Evolutionary conservation across 2,888 invertebrate species (phyloP).

Genomic region (Epirrhoe alternata): DNA sequence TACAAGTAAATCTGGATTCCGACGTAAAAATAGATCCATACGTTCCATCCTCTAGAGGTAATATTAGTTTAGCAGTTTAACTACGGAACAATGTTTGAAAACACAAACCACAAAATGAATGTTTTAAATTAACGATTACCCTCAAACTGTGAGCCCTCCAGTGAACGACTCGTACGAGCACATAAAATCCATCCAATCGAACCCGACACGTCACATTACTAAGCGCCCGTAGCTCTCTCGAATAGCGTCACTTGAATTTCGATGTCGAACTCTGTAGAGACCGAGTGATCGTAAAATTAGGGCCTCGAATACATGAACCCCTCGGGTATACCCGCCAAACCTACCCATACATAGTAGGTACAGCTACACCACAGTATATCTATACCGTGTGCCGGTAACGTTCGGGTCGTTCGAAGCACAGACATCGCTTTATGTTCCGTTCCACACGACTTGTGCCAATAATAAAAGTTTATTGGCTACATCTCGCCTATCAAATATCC

Average conservation of each 20-base stretch:
- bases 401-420: constrained; percentile 42
- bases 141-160: constrained; percentile 64
- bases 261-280: constrained; percentile 72
- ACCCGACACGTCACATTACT: constrained; percentile 77
- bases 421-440: constrained; percentile 56
- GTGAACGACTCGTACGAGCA: constrained; percentile 63
- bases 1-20: neutral
- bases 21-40: neutral
- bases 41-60: neutral
- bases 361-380: constrained; percentile 40
- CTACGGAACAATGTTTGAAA: constrained; percentile 31
- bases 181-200: constrained; percentile 80
- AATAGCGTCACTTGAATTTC: constrained; percentile 79
- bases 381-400: constrained; percentile 41
- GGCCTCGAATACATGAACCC: constrained; percentile 57
- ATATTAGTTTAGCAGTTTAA: constrained; percentile 24
- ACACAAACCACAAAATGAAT: constrained; percentile 63
- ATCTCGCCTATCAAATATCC: constrained; percentile 74
- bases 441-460: constrained; percentile 67
- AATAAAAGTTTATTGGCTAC: constrained; percentile 77
- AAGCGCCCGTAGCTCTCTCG: constrained; percentile 65
- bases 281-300: constrained; percentile 79
- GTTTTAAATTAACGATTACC: constrained; percentile 73
- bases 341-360: constrained; percentile 23
- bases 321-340: constrained; percentile 35